Conservation (phyloP, 2,113 vertebrate species). For the Ramphastos sulfuratus region DNA sequence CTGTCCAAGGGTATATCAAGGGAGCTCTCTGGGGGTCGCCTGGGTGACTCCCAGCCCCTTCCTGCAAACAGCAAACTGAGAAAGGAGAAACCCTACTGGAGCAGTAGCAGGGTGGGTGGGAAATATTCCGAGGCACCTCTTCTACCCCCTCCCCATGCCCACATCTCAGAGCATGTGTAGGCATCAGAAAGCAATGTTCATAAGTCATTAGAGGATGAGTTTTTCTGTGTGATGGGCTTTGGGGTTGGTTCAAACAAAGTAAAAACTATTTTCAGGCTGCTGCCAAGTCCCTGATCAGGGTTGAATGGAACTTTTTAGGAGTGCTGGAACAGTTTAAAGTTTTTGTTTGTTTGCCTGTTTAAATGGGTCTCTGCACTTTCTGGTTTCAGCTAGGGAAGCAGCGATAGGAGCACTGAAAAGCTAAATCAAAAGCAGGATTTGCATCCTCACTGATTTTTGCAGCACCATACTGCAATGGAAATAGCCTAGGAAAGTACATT, state of each 20-base stretch:
- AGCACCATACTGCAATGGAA: background rate
- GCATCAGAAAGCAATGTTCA: background rate
- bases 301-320: background rate
- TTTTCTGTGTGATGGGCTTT: background rate
- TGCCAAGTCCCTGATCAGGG: background rate
- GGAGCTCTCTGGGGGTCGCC: background rate
- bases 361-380: background rate
- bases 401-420: background rate
- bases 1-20: background rate
- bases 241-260: background rate
- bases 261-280: conserved; percentile 5
- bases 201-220: background rate
- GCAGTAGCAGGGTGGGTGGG: background rate
- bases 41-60: background rate
- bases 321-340: background rate
- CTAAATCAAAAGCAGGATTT: background rate
- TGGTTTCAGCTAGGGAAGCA: background rate
- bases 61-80: background rate
- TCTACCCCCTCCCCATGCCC: fast-evolving
- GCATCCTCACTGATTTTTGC: background rate
- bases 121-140: background rate
- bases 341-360: background rate
- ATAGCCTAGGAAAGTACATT: background rate
- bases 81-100: background rate
- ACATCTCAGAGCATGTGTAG: background rate